Evolutionary conservation across 1,140 invertebrate species (phyloP), one percentile per base, ranked within the genome.

Genomic region (Leptestheria dahalacensis): DNA sequence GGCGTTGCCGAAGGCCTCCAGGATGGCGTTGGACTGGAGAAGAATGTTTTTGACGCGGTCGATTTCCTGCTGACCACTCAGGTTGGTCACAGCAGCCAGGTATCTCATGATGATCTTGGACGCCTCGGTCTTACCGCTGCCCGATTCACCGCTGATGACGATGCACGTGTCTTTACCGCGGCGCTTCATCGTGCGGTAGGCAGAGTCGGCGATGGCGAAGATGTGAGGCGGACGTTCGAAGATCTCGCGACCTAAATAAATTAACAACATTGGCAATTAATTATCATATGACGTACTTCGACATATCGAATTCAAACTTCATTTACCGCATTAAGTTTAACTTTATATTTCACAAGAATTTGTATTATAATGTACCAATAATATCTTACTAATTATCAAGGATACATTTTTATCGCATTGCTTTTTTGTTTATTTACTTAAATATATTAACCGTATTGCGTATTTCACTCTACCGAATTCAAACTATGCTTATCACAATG

Each of bases 91-190:
- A 10, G 93, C 93, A 6, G 95, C 93, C 62, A 98, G 95, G 70
- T 98, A 98, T 70, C 93, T 91, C 92, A 98, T 97, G 61, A 98
- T 96, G 65, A 97, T 96, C 78, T 98, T 98, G 25, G 91, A 96
- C 0, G 93, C 91, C 74, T 97, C 95, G 9, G 95, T 97, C 75
- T 98, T 97, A 29, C 94, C 95, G 26, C 91, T 84, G 3, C 94
- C 92, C 4, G 91, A 95, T 72, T 98, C 94, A 4, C 94, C 93
- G 57, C 90, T 86, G 71, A 97, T 97, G 3, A 97, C 87, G 60
- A 97, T 95, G 69, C 93, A 97, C 6, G 91, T 95, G 71, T 97
- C 91, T 65, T 82, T 81, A 21, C 88, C 83, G 67, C 83, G 83
- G 68, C 93, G 83, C 70, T 92, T 87, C 75, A 97, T 86, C 55